Evolutionary conservation across 2,888 invertebrate species (phyloP), one percentile per base, ranked within the genome.

Genomic region (Lissonota sp.): DNA sequence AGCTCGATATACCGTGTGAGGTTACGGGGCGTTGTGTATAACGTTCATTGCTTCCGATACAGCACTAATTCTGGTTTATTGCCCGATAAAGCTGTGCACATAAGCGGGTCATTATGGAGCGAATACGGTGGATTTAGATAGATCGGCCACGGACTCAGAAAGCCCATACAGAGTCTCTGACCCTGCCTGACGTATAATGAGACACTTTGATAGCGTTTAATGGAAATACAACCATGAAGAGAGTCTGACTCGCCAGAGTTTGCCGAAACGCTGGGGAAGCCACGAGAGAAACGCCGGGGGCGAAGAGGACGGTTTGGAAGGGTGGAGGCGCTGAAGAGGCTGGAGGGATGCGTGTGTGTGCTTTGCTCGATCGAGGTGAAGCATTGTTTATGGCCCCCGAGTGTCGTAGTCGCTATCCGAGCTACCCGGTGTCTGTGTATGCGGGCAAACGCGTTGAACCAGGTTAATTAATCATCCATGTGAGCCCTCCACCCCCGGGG

Each of bases 131-230:
- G 14, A 44, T 64, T 1, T 39, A 7, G 10, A 73, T 44, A 8
- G 44, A 12, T 10, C 10, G 63, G 16, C 42, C 40, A 39, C 51
- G 60, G 44, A 26, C 26, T 26, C 26, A 37, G 12, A 64, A 64
- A 53, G 12, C 14, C 57, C n/a, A 10, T n/a, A 72, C 53, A 6
- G 26, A 82, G 78, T 84, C 76, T 69, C 58, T 16, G 66, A 79
- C 60, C 40, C 66, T 80, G 70, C 1, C 79, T 88, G 86, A 86
- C 84, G 86, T 86, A 87, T 88, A 88, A 89, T 87, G 86, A 85
- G 88, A 88, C 87, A 87, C 86, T 88, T 89, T 89, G 90, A 90
- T 90, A 89, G 86, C 87, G 86, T 87, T 88, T 89, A 90, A 90
- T 90, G 87, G 88, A 90, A 26, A 89, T 88, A 86, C 83, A 75